These are phyloP conservation scores for Ormyrus rosae DNA, from an alignment of 2,888 invertebrate species.

Conservation along the genomic window DNA sequence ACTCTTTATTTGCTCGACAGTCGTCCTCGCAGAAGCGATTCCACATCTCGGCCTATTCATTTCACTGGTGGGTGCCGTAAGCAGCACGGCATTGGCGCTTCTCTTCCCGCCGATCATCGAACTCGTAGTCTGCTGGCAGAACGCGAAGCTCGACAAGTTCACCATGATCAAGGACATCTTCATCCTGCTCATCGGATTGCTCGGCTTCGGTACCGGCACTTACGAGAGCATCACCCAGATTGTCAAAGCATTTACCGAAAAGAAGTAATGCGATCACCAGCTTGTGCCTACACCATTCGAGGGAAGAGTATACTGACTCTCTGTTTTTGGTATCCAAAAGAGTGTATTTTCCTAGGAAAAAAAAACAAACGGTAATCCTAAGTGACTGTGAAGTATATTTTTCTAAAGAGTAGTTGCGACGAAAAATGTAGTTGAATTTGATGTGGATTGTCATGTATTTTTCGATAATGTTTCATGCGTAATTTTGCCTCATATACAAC, in stretches of 20 bases:
- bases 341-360: too few relatives aligned
- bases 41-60: slow-evolving; percentile 92
- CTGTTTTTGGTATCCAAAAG: too few relatives aligned
- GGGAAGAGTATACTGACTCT: slow-evolving; percentile 12
- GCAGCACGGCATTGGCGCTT: slow-evolving; percentile 90
- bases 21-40: slow-evolving; percentile 89
- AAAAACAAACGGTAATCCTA: too few relatives aligned
- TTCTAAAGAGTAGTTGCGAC: neutral
- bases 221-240: slow-evolving; percentile 84
- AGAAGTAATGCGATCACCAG: neutral
- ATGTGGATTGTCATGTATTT: too few relatives aligned
- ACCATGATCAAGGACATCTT: slow-evolving; percentile 79
- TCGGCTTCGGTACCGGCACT: slow-evolving; percentile 86
- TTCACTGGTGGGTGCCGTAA: slow-evolving; percentile 93
- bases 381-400: neutral
- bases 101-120: slow-evolving; percentile 93
- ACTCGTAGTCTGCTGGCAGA: slow-evolving; percentile 83
- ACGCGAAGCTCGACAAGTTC: slow-evolving; percentile 76
- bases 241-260: slow-evolving; percentile 75
- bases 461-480: too few relatives aligned
- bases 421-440: too few relatives aligned
- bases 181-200: slow-evolving; percentile 82
- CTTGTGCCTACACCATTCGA: neutral
- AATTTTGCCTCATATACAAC: neutral
- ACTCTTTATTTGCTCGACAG: slow-evolving; percentile 77